Evolutionary conservation across 2,797 vertebrate species (phyloP).

Genomic region (Bufotes viridis): DNA sequence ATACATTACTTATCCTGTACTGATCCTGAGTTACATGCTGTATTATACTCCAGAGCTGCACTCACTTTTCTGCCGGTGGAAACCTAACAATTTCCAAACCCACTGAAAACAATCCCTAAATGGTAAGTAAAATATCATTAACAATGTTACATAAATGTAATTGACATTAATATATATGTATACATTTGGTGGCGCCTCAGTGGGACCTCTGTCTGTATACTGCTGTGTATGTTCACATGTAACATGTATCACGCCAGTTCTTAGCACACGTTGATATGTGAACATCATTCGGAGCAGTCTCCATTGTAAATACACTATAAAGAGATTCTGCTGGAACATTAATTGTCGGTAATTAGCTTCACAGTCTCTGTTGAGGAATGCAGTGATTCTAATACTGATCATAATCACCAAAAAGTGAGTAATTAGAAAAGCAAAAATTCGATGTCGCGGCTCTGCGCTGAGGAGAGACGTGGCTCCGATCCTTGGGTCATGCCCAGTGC

Average conservation of each 20-base stretch:
- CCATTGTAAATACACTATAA: background rate
- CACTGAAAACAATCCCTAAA: too few species aligned
- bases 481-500: background rate
- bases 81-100: too few species aligned
- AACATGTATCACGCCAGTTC: background rate
- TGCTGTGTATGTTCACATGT: too few species aligned
- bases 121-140: too few species aligned
- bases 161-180: too few species aligned
- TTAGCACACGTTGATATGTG: background rate
- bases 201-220: too few species aligned
- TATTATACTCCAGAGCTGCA: too few species aligned
- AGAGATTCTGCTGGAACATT: constrained; percentile 15
- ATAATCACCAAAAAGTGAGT: background rate
- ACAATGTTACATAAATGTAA: too few species aligned
- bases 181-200: too few species aligned
- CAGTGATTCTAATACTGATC: constrained; percentile 24
- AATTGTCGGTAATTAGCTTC: constrained; percentile 35
- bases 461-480: constrained; percentile 6
- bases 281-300: background rate
- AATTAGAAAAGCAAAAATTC: background rate
- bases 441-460: background rate
- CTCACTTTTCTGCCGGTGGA: too few species aligned
- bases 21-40: too few species aligned
- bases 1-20: too few species aligned
- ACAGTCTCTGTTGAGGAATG: background rate